Evolutionary conservation across 1,140 invertebrate species (phyloP), one percentile per base, ranked within the genome.

Genomic region (Anastrepha ludens): DNA sequence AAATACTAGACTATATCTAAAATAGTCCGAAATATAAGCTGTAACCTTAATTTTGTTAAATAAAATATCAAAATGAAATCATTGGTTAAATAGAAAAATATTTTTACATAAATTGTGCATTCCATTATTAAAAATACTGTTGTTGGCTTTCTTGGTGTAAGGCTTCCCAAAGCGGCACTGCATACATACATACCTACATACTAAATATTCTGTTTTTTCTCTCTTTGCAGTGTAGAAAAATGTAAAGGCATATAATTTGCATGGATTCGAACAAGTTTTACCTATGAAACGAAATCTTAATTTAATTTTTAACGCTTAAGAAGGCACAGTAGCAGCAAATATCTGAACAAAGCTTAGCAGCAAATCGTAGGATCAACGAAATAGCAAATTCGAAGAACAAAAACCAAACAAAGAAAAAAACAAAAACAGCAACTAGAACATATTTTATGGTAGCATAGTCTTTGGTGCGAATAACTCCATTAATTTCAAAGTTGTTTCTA

Each of bases 161-260:
- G 29, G 29, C 29, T 29, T 29, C 29, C 29, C 29, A 29, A 29
- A 0, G 29, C 0, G 29, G 29, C 29, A 29, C 29, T 29, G 29
- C 29, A 29, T 29, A 1, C 29, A 29, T 29, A 29, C 29, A 29
- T 29, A 29, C n/a, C n/a, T n/a, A n/a, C 29, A 29, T 29, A 29
- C 29, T 29, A 29, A 29, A 29, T 29, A 29, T 29, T 29, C 29
- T 29, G 1, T 55, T 17, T 55, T n/a, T 55, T 55, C 2, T 85
- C 88, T 91, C 8, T 89, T 86, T 92, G 20, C 91, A 92, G 91
- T 92, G 91, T 92, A 92, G 91, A 92, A 92, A 91, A 89, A 92
- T 92, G 91, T 92, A 92, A 92, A 92, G 91, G 89, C 90, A 90
- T 90, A 91, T 92, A 86, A 90, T 91, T 91, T 91, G 90, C 88